phyloP scores from a whole-genome alignment of 1,140 invertebrate genomes.

The Drosophila navojoa region DNA sequence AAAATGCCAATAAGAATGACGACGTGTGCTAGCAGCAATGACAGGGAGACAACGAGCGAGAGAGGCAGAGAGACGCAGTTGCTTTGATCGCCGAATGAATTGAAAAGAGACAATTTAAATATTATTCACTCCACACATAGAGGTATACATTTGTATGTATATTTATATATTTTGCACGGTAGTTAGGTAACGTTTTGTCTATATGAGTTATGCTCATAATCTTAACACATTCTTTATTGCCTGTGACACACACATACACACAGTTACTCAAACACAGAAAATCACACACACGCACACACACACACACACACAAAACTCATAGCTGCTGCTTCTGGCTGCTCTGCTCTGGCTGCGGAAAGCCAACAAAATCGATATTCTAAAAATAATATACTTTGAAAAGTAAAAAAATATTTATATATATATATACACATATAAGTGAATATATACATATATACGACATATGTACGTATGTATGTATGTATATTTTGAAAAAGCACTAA shows the following conservation, averaged over 20 bases:
- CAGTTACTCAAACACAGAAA: slow-evolving; percentile 8
- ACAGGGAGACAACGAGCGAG: slow-evolving; percentile 10
- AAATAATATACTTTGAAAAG: slow-evolving; percentile 80
- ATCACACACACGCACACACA: slow-evolving; percentile 35
- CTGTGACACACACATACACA: slow-evolving; percentile 33
- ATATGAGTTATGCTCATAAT: slow-evolving; percentile 74
- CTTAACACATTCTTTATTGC: slow-evolving; percentile 72
- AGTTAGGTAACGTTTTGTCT: slow-evolving; percentile 76
- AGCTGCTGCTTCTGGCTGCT: slow-evolving; percentile 33
- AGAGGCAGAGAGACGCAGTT: slow-evolving; percentile 38
- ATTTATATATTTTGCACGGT: slow-evolving; percentile 52
- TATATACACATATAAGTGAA: slow-evolving; percentile 33
- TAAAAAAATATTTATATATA: slow-evolving; percentile 51
- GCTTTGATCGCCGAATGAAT: slow-evolving; percentile 56
- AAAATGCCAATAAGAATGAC: slow-evolving; percentile 58
- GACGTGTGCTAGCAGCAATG: slow-evolving; percentile 42
- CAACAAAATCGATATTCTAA: slow-evolving; percentile 82
- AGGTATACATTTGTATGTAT: slow-evolving; percentile 15
- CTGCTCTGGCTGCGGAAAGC: slow-evolving; percentile 51
- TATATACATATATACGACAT: slow-evolving; percentile 26
- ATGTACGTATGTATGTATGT: slow-evolving; percentile 22
- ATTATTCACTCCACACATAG: slow-evolving; percentile 4
- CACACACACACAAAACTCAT: slow-evolving; percentile 13
- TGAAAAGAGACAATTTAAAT: slow-evolving; percentile 16
- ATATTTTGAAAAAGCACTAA: slow-evolving; percentile 66